phyloP scores from a whole-genome alignment of 1,140 invertebrate species.

The Varroa destructor region DNA sequence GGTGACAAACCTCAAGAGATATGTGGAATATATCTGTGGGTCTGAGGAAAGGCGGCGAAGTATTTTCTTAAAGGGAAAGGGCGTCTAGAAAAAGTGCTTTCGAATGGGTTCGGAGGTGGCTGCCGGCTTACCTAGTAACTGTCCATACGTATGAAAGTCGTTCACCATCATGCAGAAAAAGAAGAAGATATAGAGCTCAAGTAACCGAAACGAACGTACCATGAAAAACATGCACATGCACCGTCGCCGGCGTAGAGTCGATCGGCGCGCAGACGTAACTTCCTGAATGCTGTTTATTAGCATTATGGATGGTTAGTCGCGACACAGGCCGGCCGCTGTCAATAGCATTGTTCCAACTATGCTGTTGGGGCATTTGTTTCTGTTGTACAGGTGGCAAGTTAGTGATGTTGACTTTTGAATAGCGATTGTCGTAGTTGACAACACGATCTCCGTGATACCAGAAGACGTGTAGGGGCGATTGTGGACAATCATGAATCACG shows the following conservation, averaged over 20 bases:
- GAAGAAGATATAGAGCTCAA: too few relatives aligned
- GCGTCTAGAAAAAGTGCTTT: too few relatives aligned
- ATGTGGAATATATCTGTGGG: too few relatives aligned
- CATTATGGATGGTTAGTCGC: slow-evolving; percentile 53
- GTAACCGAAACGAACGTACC: slow-evolving; percentile 47
- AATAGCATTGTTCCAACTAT: background rate
- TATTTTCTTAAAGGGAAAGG: too few relatives aligned
- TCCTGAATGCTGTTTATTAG: slow-evolving; percentile 59
- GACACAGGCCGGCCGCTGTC: slow-evolving; percentile 43
- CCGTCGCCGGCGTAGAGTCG: slow-evolving; percentile 64
- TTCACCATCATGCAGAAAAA: too few relatives aligned
- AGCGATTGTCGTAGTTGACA: slow-evolving; percentile 43
- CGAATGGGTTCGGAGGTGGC: too few relatives aligned
- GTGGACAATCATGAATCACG: slow-evolving; percentile 69
- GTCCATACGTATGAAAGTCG: too few relatives aligned
- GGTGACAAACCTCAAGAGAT: too few relatives aligned
- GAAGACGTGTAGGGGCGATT: slow-evolving; percentile 46
- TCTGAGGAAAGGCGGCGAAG: too few relatives aligned
- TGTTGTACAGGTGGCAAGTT: background rate
- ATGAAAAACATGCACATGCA: slow-evolving; percentile 70
- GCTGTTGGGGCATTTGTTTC: too few relatives aligned
- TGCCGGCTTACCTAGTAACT: too few relatives aligned
- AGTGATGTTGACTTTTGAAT: slow-evolving; percentile 17
- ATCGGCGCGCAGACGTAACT: slow-evolving; percentile 75
- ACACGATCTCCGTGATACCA: slow-evolving; percentile 38